Conservation (phyloP, 1,140 invertebrate genomes). For the Anastrepha obliqua region DNA sequence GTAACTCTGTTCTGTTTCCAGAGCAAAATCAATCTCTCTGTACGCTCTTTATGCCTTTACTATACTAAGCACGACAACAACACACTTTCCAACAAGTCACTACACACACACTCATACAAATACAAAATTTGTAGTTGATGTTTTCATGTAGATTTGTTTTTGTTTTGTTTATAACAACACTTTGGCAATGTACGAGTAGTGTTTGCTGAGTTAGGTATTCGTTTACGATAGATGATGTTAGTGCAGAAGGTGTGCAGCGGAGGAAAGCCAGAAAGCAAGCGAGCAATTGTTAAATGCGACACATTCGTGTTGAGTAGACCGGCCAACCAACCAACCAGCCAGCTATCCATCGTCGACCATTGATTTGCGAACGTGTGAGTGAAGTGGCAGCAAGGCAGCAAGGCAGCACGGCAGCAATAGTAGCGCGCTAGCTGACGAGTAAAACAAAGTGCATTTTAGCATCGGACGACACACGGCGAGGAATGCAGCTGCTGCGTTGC, state of each 20-base stretch:
- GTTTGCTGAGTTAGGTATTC: not conserved
- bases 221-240: not conserved
- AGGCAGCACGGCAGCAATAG: not conserved
- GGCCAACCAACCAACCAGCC: not conserved
- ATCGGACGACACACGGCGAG: constrained; percentile 16
- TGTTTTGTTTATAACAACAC: not conserved
- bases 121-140: not conserved
- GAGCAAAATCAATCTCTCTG: not conserved
- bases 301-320: not conserved
- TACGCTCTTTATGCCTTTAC: not conserved
- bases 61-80: constrained; percentile 7
- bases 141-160: not conserved
- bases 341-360: not conserved
- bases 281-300: constrained; percentile 24
- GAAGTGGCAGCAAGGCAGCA: not conserved
- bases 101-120: not conserved
- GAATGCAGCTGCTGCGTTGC: constrained; percentile 45
- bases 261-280: not conserved
- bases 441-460: constrained; percentile 48
- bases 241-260: not conserved
- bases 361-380: constrained; percentile 39
- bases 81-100: not conserved
- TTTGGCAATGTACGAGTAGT: not conserved
- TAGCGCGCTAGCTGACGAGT: constrained; percentile 15
- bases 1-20: not conserved